Evolutionary conservation across 2,888 invertebrate genomes (phyloP).

Genomic region (Plagodis pulveraria): DNA sequence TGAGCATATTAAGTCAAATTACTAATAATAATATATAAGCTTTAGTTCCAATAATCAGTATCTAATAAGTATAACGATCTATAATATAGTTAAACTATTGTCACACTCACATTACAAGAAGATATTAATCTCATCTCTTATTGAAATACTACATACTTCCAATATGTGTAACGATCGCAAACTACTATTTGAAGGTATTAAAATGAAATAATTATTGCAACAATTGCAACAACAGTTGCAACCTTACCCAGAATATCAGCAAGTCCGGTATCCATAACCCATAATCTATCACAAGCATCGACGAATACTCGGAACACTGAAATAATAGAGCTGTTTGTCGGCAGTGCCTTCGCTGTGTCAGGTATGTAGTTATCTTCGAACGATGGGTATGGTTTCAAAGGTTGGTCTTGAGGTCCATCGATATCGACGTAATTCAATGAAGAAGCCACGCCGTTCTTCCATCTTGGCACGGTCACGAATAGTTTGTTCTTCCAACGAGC

Average conservation of each 20-base stretch:
- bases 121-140: too few relatives aligned
- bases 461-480: conserved; percentile 89
- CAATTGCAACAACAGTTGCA: too few relatives aligned
- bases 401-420: conserved; percentile 87
- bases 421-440: conserved; percentile 88
- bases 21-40: too few relatives aligned
- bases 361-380: conserved; percentile 92
- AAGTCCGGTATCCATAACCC: conserved; percentile 93
- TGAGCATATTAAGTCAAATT: too few relatives aligned
- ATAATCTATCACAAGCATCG: conserved; percentile 91
- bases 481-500: conserved; percentile 89
- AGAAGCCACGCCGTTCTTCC: conserved; percentile 89
- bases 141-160: too few relatives aligned
- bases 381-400: conserved; percentile 90
- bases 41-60: too few relatives aligned
- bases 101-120: too few relatives aligned
- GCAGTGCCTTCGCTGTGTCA: conserved; percentile 70
- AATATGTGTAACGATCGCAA: too few relatives aligned
- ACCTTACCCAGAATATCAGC: conserved; percentile 88
- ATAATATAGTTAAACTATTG: too few relatives aligned
- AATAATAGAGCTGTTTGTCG: conserved; percentile 86
- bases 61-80: too few relatives aligned
- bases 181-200: not conserved
- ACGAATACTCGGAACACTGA: conserved; percentile 90
- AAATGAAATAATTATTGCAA: not conserved